Percentiles rank a stretch among this genome's conserved stretches.
phyloP scores from a whole-genome alignment of 2,113 vertebrate species.

The Felis catus region DNA sequence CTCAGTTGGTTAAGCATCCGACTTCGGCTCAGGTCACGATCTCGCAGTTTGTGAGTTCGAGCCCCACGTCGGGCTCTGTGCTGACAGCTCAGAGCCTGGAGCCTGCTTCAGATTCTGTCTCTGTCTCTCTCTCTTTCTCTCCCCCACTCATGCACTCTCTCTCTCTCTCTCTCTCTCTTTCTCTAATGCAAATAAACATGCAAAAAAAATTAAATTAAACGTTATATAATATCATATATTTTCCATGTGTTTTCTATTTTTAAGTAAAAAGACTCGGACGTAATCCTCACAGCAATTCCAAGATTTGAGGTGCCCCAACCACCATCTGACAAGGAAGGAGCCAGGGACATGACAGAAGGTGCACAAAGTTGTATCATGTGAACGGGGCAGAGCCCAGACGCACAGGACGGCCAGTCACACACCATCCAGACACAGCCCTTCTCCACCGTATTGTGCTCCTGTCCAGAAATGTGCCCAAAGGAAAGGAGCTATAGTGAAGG shows the following conservation, averaged over 20 bases:
- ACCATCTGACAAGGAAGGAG: not conserved
- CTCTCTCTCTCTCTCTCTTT: too few species aligned
- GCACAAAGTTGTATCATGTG: fast-evolving
- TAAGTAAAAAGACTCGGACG: not conserved
- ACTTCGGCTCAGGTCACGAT: too few species aligned
- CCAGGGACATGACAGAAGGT: not conserved
- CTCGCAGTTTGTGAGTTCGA: too few species aligned
- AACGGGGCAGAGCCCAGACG: not conserved
- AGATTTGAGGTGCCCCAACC: not conserved
- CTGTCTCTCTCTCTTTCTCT: too few species aligned
- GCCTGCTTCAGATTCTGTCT: too few species aligned
- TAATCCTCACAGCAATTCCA: not conserved
- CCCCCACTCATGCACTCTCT: too few species aligned
- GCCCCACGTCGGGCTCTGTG: too few species aligned
- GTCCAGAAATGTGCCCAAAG: not conserved
- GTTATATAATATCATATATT: not conserved
- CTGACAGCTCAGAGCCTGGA: too few species aligned
- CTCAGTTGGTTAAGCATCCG: too few species aligned
- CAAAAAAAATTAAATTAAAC: not conserved
- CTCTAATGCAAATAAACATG: too few species aligned
- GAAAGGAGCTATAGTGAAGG: not conserved
- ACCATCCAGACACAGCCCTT: not conserved
- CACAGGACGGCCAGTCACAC: fast-evolving
- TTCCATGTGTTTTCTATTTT: not conserved
- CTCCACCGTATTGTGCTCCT: not conserved